Evolutionary conservation across 2,888 invertebrate species (phyloP).

Genomic region (Chydorus sphaericus): DNA sequence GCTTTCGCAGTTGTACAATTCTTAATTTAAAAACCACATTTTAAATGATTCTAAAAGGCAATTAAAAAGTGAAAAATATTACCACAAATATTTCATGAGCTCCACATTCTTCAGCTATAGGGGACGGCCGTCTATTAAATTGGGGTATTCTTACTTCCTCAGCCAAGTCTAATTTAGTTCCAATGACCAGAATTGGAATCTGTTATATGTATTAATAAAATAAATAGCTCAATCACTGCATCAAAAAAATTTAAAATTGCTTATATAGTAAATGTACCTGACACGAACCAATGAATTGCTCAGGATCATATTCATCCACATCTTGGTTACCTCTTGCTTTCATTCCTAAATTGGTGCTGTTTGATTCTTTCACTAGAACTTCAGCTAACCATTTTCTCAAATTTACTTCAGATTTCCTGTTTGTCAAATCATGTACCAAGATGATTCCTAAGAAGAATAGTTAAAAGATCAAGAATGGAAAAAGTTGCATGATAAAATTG

Average conservation of each 20-base stretch:
- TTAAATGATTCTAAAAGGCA: neutral
- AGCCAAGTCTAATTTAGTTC: conserved; percentile 78
- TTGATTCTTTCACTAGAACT: conserved; percentile 53
- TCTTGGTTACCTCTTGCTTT: conserved; percentile 22
- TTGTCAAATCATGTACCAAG: conserved; percentile 90
- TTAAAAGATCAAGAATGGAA: conserved; percentile 13
- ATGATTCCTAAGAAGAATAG: conserved; percentile 51
- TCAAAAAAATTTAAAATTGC: conserved; percentile 11
- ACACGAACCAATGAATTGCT: conserved; percentile 67
- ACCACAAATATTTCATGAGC: conserved; percentile 85
- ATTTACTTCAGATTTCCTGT: conserved; percentile 88
- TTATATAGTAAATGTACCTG: conserved; percentile 36
- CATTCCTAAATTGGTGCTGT: conserved; percentile 13
- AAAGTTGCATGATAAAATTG: neutral
- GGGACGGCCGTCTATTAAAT: conserved; percentile 42
- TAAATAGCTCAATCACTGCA: neutral
- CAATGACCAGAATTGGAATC: conserved; percentile 87
- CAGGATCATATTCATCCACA: conserved; percentile 63
- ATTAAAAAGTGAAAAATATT: conserved; percentile 17
- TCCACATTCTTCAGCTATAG: conserved; percentile 74
- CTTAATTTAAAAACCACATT: conserved; percentile 25
- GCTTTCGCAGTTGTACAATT: conserved; percentile 50
- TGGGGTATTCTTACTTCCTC: conserved; percentile 56
- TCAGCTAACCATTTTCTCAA: conserved; percentile 85
- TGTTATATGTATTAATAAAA: conserved; percentile 29